Evolutionary conservation across 2,113 vertebrate species (phyloP), one percentile per base, ranked within the genome.

Genomic region (Psilopogon haemacephalus): DNA sequence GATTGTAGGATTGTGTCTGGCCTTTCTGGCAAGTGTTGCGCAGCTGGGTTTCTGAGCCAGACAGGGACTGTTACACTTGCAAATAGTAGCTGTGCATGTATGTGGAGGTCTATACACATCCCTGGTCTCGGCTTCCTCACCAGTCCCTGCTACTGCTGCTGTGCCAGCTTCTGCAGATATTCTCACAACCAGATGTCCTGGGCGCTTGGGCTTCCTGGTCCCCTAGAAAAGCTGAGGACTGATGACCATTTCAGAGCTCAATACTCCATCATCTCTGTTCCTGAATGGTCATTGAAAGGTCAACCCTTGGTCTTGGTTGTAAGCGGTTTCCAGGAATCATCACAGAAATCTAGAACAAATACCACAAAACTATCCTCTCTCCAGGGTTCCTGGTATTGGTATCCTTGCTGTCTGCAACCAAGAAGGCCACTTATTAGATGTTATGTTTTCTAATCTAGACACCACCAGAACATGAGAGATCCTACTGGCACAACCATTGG

Each of bases 31-130:
- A 78, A 79, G n/a, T 20, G 72, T 1, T 0, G 6, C 37, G 37
- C 56, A 63, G 33, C 38, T 44, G 73, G 9, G 4, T 82, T 89
- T 91, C 24, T 54, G 20, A 48, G 70, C 35, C 88, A 38, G 33
- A 58, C 40, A 68, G n/a, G 71, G 38, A 6, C 28, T 58, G 71
- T 38, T 30, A 50, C 55, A 88, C 20, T 35, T 48, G 67, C 55
- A 52, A 55, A 24, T 42, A 30, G 38, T 9, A 33, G 5, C 3
- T 27, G 13, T 26, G n/a, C 28, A 5, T 55, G 12, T 18, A 11
- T 67, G 1, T 32, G 23, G 17, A 42, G 40, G 6, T 88, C 28
- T 35, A 2, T 30, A 1, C 0, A 1, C 24, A n/a, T 20, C n/a
- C 35, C n/a, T 24, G 37, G 9, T 19, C 63, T 56, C 50, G 46